phyloP scores from a whole-genome alignment of 2,113 vertebrate species.

The Psophia crepitans region DNA sequence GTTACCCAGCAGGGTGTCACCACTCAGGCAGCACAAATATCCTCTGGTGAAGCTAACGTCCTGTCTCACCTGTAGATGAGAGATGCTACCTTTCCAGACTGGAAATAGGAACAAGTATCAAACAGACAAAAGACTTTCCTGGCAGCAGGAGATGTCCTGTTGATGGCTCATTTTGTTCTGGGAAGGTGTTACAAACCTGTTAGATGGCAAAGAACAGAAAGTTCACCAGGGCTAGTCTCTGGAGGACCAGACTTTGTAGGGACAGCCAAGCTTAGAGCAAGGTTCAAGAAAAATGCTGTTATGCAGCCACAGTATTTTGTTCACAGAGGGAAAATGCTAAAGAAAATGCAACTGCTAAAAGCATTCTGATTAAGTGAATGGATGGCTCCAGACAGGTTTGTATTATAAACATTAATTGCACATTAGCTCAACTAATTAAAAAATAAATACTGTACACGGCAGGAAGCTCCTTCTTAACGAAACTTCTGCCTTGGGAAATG shows the following conservation, averaged over 20 bases:
- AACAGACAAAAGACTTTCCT: neutral
- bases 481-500: conserved; percentile 28
- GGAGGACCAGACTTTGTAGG: neutral
- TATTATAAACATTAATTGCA: conserved; percentile 56
- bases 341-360: conserved; percentile 6
- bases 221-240: neutral
- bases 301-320: neutral
- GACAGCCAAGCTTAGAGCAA: neutral
- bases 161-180: neutral
- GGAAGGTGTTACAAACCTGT: neutral
- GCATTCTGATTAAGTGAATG: neutral
- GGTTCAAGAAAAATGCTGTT: neutral
- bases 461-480: conserved; percentile 37
- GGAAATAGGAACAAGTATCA: neutral
- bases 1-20: neutral
- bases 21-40: neutral
- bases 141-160: neutral
- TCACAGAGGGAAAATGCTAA: neutral
- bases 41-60: neutral
- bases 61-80: neutral
- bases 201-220: neutral
- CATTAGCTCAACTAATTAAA: conserved; percentile 56
- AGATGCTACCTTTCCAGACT: neutral
- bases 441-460: conserved; percentile 14
- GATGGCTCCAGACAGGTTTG: conserved; percentile 15